Evolutionary conservation across 2,797 vertebrate genomes (phyloP).

Genomic region (Potorous gilbertii): DNA sequence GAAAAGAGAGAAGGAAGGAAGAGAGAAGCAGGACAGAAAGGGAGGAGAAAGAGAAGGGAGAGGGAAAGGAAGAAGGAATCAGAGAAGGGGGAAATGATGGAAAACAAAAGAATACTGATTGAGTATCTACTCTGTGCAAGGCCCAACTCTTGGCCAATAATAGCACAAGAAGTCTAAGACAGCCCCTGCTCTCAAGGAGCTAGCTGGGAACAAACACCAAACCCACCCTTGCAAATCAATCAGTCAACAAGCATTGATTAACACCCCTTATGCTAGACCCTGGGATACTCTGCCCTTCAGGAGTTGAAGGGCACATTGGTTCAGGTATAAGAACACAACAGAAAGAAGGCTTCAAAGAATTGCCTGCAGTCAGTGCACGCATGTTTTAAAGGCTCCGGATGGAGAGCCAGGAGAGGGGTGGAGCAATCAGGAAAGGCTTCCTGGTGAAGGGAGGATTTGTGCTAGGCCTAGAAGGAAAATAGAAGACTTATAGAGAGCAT

Average conservation of each 20-base stretch:
- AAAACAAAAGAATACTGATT: background rate
- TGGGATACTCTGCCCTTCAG: background rate
- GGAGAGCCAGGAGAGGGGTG: background rate
- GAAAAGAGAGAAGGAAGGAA: slow-evolving; percentile 20
- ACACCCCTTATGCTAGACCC: background rate
- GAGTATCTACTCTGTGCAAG: background rate
- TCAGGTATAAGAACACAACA: background rate
- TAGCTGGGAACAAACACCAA: background rate
- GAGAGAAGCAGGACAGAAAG: background rate
- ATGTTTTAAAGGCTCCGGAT: background rate
- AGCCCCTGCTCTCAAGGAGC: background rate
- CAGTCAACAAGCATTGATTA: background rate
- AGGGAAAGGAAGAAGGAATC: background rate
- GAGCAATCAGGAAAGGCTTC: background rate
- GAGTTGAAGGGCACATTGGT: background rate
- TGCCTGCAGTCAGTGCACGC: background rate
- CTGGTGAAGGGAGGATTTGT: background rate
- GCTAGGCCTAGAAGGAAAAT: background rate
- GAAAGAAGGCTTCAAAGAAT: background rate
- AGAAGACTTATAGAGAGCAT: background rate
- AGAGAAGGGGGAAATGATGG: background rate
- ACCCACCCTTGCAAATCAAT: background rate
- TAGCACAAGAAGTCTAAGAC: background rate
- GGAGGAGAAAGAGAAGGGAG: background rate
- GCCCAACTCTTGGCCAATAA: background rate